Conservation (phyloP, 2,888 invertebrate species). For the Papilio gigon region DNA sequence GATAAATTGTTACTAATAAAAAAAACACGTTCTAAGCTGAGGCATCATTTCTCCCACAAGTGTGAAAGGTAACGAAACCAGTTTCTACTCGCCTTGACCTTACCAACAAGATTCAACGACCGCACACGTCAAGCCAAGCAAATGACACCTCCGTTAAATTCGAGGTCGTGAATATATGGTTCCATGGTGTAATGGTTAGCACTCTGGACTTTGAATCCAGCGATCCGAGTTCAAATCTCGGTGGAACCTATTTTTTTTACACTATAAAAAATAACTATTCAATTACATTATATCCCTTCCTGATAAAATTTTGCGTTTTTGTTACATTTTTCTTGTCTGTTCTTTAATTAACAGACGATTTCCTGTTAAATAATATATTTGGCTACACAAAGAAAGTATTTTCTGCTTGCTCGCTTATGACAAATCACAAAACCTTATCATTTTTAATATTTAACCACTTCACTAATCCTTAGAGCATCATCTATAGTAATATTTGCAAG, state of each 20-base stretch:
- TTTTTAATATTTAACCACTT: no score
- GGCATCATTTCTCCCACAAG: constrained; percentile 24
- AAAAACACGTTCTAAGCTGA: neutral
- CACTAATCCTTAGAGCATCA: neutral
- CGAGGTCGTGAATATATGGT: constrained; percentile 60
- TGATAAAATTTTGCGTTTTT: neutral
- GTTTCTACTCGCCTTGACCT: constrained; percentile 34
- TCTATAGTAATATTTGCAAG: neutral
- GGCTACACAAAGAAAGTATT: no score
- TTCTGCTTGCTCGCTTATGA: no score
- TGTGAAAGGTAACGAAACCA: constrained; percentile 36
- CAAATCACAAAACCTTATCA: no score
- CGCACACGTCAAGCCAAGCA: neutral
- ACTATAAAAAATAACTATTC: no score
- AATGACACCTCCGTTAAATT: constrained; percentile 51
- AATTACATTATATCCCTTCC: no score
- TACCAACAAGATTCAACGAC: neutral
- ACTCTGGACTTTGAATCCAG: constrained; percentile 93
- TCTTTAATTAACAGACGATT: no score
- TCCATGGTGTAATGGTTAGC: constrained; percentile 91
- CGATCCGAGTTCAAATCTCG: constrained; percentile 93
- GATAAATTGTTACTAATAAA: neutral
- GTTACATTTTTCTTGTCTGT: no score
- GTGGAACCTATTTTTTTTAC: constrained; percentile 84
- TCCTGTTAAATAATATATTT: no score